These are phyloP conservation scores for Cyclopterus lumpus DNA, from an alignment of 2,797 vertebrate genomes.

Conservation along the genomic window DNA sequence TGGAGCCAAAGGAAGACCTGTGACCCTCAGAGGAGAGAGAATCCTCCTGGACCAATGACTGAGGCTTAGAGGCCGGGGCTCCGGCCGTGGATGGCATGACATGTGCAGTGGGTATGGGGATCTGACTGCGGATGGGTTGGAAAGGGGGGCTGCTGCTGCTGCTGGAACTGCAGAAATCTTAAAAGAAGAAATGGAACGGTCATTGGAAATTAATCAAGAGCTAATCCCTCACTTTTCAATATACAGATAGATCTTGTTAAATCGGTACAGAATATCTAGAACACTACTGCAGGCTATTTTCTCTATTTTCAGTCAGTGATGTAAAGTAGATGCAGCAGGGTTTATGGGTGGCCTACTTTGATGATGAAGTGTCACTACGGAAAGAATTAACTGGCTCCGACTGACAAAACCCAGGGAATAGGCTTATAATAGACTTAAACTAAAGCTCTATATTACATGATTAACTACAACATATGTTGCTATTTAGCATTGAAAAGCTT, in stretches of 20 bases:
- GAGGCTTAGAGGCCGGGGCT: slow-evolving; percentile 86
- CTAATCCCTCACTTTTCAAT: slow-evolving; percentile 12
- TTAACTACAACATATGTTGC: slow-evolving; percentile 31
- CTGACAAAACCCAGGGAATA: slow-evolving; percentile 65
- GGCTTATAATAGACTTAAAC: slow-evolving; percentile 64
- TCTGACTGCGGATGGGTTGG: slow-evolving; percentile 94
- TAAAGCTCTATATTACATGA: slow-evolving; percentile 33
- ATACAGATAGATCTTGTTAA: slow-evolving; percentile 32
- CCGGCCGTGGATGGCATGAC: slow-evolving; percentile 97
- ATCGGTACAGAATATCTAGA: slow-evolving; percentile 49
- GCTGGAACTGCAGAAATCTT: slow-evolving; percentile 91
- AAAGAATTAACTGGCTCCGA: slow-evolving; percentile 68
- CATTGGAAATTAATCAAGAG: slow-evolving; percentile 16
- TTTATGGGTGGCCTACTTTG: slow-evolving; percentile 76
- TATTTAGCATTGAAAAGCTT: background rate
- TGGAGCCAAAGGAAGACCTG: slow-evolving; percentile 78
- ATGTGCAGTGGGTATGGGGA: slow-evolving; percentile 96
- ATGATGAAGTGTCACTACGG: slow-evolving; percentile 70
- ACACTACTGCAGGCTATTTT: slow-evolving; percentile 51
- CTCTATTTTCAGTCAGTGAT: slow-evolving; percentile 73
- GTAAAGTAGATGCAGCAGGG: slow-evolving; percentile 61
- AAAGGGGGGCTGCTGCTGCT: slow-evolving; percentile 88
- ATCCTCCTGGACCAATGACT: slow-evolving; percentile 78
- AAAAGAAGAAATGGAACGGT: background rate
- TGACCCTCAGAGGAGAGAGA: slow-evolving; percentile 67